Evolutionary conservation across 2,888 invertebrate species (phyloP), one percentile per base, ranked within the genome.

Genomic region (Dorcus parallelipipedus): DNA sequence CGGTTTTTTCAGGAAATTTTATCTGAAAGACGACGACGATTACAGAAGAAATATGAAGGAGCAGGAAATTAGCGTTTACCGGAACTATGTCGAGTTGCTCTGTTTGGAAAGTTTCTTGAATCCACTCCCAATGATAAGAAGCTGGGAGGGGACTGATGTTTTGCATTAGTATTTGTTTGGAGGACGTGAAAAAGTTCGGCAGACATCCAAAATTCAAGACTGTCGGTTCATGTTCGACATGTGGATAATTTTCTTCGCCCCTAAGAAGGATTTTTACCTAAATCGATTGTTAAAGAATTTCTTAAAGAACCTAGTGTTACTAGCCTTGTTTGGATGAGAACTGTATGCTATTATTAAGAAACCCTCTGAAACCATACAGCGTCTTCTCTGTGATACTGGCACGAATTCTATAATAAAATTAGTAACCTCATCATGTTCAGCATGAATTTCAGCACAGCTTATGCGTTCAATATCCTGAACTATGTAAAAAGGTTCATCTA

Each of bases 241-340:
- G 87, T 0, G 90, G 90, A 71, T 84, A 89, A 75, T 87, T 85
- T 1, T 90, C 82, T 73, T 82, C 83, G 38, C 86, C 89, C 48
- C 76, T 76, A 45, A 90, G 72, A 63, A 81, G 81, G 49, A 69
- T 89, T 87, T 89, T 90, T 38, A 41, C 45, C 52, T 7, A 49
- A 47, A 47, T 33, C 5, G 7, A 42, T 42, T 8, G 42, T 14
- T 14, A 42, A 17, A 42, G 17, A 42, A 42, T 42, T 17, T 14
- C 10, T 14, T 14, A 14, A 5, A 6, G 5, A 42, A 42, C 4
- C 6, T 14, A 42, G 9, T 42, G 10, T 43, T 47, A 64, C 67
- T 69, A 67, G 80, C 81, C 48, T 71, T 72, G 63, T 73, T 73
- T 1, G 80, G 77, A 71, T 81, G 79, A 49, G 77, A 72, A 14